These are phyloP conservation scores for Nyctalus aviator DNA, from an alignment of 2,797 vertebrate species.

Conservation along the genomic window DNA sequence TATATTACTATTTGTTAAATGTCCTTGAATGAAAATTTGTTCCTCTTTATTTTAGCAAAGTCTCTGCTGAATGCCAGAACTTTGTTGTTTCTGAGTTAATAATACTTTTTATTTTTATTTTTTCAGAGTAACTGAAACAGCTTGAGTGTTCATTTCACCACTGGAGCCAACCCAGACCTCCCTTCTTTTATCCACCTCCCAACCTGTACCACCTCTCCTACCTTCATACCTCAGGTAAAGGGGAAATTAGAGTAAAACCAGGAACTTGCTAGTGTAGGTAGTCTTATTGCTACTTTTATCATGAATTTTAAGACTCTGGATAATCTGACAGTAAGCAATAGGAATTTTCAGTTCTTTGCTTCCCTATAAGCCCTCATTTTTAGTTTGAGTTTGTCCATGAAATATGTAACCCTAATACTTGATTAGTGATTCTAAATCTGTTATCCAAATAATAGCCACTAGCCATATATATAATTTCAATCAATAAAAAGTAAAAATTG, in stretches of 20 bases:
- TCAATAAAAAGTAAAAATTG: slow-evolving; percentile 9
- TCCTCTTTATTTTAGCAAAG: slow-evolving; percentile 1
- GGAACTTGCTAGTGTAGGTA: neutral
- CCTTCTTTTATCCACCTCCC: neutral
- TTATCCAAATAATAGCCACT: neutral
- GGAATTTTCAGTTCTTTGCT: slow-evolving; percentile 32
- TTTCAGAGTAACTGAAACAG: slow-evolving; percentile 13
- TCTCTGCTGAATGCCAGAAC: neutral
- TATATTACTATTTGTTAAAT: slow-evolving; percentile 1
- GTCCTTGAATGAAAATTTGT: neutral
- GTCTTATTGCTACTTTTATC: neutral
- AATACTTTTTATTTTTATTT: neutral
- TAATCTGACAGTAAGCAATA: slow-evolving; percentile 47
- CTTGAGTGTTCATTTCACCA: neutral
- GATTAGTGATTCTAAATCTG: neutral
- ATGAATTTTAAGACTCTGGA: slow-evolving; percentile 1
- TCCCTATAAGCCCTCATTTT: slow-evolving; percentile 23
- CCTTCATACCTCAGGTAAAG: neutral
- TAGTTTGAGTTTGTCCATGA: neutral
- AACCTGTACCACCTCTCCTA: neutral
- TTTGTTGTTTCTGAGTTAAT: slow-evolving; percentile 5
- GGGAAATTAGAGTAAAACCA: neutral
- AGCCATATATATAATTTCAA: neutral
- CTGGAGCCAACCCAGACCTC: neutral
- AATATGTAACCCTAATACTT: neutral